Base-by-base conservation (phyloP, 2,888 invertebrate species). In the Volucella bombylans region DNA sequence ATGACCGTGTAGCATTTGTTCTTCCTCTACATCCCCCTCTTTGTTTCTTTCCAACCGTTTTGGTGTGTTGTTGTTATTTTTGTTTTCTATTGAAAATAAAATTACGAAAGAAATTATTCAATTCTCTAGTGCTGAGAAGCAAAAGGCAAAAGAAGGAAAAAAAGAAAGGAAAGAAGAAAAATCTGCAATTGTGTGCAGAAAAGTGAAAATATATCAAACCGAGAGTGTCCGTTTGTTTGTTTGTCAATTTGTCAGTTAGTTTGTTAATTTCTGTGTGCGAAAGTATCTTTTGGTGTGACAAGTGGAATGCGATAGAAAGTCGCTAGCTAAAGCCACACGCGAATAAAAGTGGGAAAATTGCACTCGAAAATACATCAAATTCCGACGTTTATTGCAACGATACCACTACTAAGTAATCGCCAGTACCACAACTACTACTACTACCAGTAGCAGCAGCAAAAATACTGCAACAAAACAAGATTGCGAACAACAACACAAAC, bases 231-330 rank as follows among this genome's bases (percentile, higher is more conserved):
- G 47, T 59, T 74, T 59, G 57, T 41, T 61, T 57, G 39, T 74
- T 49, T 62, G 23, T 68, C 31, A 31, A 31, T 6, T 31, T 31
- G 31, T 31, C 31, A 31, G 31, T 31, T 31, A 31, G 31, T 31
- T 31, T 31, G 6, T 31, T 31, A 31, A 31, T 6, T 31, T 31
- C 1, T 31, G 6, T 31, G 6, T 31, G 31, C 31, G 6, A 31
- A 31, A 31, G 61, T 55, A 12, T 62, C 39, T 65, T 14, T 47
- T 31, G 38, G 39, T 41, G 76, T 76, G 85, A 76, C 71, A 80
- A 76, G 50, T 71, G 85, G 71, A 80, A 80, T 85, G 67, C 80
- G 43, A 85, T 85, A 85, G 85, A 85, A 81, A 85, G 76, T 85
- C 76, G 39, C 57, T 49, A 74, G 39, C 49, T 39, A 69, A 61